These are phyloP conservation scores for Parnassius smintheus DNA, from an alignment of 2,888 invertebrate genomes.

Conservation along the genomic window DNA sequence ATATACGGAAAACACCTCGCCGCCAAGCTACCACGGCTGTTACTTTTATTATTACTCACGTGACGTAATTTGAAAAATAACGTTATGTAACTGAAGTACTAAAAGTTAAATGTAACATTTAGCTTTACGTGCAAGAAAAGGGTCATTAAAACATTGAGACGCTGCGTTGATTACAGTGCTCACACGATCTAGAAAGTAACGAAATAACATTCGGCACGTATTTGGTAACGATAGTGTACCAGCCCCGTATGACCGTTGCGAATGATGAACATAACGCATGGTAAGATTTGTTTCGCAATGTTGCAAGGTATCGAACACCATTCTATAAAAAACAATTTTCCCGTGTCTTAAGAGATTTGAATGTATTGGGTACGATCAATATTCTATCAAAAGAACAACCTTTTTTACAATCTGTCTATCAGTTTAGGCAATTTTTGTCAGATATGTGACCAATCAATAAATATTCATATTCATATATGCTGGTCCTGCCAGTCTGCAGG, in stretches of 20 bases:
- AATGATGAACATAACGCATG: slow-evolving; percentile 2
- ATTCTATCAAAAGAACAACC: too few relatives aligned
- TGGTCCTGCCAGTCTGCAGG: too few relatives aligned
- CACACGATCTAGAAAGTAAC: slow-evolving; percentile 9
- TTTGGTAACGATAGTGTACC: slow-evolving; percentile 6
- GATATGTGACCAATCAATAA: too few relatives aligned
- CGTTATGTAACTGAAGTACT: too few relatives aligned
- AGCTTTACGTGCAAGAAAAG: neutral
- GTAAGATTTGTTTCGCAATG: slow-evolving; percentile 14
- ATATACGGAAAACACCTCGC: too few relatives aligned
- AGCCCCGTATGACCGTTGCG: slow-evolving; percentile 1
- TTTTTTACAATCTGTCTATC: too few relatives aligned
- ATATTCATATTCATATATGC: too few relatives aligned
- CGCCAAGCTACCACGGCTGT: too few relatives aligned
- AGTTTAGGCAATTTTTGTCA: too few relatives aligned
- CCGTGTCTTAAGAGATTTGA: neutral
- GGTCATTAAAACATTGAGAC: slow-evolving; percentile 2
- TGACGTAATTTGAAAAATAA: too few relatives aligned
- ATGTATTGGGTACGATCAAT: neutral
- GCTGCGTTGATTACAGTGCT: neutral
- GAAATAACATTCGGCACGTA: slow-evolving; percentile 7
- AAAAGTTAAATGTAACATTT: too few relatives aligned
- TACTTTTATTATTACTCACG: too few relatives aligned
- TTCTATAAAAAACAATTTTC: slow-evolving; percentile 13
- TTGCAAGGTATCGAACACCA: slow-evolving; percentile 3